phyloP scores from a whole-genome alignment of 2,797 vertebrate genomes.

The Lateolabrax maculatus region DNA sequence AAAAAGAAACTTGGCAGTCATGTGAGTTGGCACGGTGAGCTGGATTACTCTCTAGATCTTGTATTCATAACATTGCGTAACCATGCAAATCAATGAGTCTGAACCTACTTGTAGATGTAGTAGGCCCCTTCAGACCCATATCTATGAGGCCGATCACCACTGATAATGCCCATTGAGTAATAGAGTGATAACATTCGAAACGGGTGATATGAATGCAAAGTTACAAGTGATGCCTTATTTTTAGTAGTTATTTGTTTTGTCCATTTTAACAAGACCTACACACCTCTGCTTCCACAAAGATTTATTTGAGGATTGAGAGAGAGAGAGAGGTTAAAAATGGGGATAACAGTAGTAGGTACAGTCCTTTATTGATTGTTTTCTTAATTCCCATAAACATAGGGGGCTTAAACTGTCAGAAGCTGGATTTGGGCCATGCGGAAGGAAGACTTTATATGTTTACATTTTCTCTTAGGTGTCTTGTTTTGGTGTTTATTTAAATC shows the following conservation, averaged over 20 bases:
- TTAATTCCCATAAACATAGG: neutral
- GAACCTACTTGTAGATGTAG: too few relatives aligned
- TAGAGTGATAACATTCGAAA: too few relatives aligned
- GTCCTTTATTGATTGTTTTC: neutral
- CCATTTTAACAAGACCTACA: slow-evolving; percentile 22
- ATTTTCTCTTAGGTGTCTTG: neutral
- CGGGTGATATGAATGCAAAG: slow-evolving; percentile 33
- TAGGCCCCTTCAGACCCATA: too few relatives aligned
- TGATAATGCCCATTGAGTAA: too few relatives aligned
- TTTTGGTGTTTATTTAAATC: neutral
- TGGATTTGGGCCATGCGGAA: neutral
- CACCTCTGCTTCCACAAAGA: slow-evolving; percentile 31
- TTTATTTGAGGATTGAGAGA: too few relatives aligned
- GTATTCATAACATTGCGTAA: too few relatives aligned
- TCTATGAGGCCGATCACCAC: too few relatives aligned
- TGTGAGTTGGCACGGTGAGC: too few relatives aligned
- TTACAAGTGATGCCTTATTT: slow-evolving; percentile 1
- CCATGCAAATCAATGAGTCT: too few relatives aligned
- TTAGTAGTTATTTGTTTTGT: slow-evolving; percentile 12
- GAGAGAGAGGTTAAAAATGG: too few relatives aligned
- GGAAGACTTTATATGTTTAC: neutral
- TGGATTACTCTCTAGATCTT: too few relatives aligned
- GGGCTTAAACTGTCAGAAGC: neutral
- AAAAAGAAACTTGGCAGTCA: too few relatives aligned
- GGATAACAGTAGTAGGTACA: neutral